phyloP scores from a whole-genome alignment of 2,113 vertebrate species.

The Nothoprocta perdicaria region DNA sequence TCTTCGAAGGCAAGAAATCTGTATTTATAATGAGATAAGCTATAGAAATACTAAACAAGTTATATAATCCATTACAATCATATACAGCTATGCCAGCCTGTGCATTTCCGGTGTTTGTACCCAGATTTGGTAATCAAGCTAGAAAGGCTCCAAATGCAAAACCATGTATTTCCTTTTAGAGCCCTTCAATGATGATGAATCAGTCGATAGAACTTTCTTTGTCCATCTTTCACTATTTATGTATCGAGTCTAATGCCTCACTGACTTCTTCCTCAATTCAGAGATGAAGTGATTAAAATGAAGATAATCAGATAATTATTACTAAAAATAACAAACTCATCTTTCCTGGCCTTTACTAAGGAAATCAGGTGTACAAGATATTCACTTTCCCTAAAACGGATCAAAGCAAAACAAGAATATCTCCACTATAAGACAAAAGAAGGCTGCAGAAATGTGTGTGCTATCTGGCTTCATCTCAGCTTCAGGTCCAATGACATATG shows the following conservation, averaged over 20 bases:
- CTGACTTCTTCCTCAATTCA: constrained; percentile 3
- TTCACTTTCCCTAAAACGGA: background rate
- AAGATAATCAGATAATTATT: constrained; percentile 11
- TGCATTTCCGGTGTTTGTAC: background rate
- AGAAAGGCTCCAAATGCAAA: background rate
- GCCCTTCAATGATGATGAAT: background rate
- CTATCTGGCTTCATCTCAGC: background rate
- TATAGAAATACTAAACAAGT: constrained; percentile 38
- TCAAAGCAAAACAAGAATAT: background rate
- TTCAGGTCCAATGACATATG: rapidly evolving
- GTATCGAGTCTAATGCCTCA: background rate
- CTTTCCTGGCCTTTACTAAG: background rate
- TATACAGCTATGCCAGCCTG: background rate
- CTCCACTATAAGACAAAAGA: background rate
- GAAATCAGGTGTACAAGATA: background rate
- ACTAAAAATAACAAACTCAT: background rate
- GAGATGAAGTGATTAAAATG: background rate
- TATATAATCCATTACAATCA: background rate
- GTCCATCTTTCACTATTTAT: background rate
- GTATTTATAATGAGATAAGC: constrained; percentile 60
- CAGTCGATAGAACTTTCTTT: background rate
- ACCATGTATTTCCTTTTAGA: background rate
- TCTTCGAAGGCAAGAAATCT: constrained; percentile 51
- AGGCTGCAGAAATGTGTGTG: background rate
- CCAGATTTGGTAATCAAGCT: constrained; percentile 22